Percentiles rank a stretch among this genome's conserved stretches.
Evolutionary conservation across 2,888 invertebrate genomes (phyloP).

Genomic region (Metalampra italica): DNA sequence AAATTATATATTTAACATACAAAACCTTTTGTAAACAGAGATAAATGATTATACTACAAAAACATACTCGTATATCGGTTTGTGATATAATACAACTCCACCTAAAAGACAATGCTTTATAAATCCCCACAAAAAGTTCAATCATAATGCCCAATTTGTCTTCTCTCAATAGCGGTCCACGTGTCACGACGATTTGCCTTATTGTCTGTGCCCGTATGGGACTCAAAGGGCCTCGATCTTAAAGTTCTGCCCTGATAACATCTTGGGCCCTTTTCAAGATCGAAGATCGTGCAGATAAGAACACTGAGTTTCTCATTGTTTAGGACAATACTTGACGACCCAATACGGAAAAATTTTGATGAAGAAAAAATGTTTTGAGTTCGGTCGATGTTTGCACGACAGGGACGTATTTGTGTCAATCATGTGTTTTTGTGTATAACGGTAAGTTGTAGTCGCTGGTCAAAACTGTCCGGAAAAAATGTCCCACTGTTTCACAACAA

Average conservation of each 20-base stretch:
- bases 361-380: conserved; percentile 1
- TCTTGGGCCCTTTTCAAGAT: conserved; percentile 41
- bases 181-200: conserved; percentile 45
- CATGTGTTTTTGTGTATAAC: conserved; percentile 42
- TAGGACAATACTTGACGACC: conserved; percentile 32
- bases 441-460: conserved; percentile 30
- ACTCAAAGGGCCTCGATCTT: conserved; percentile 32
- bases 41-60: too few relatives aligned
- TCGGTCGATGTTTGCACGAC: conserved; percentile 9
- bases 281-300: conserved; percentile 54
- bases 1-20: too few relatives aligned
- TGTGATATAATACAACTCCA: not conserved
- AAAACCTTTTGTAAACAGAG: too few relatives aligned
- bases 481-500: conserved; percentile 22
- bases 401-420: conserved; percentile 27
- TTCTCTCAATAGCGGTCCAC: conserved; percentile 44
- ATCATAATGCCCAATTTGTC: conserved; percentile 59
- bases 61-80: too few relatives aligned
- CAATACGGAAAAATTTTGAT: conserved; percentile 41
- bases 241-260: conserved; percentile 51
- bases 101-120: conserved; percentile 14
- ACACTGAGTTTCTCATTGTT: conserved; percentile 41
- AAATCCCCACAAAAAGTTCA: conserved; percentile 19
- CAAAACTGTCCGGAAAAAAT: conserved; percentile 14
- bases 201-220: conserved; percentile 56